Conservation (phyloP, 2,888 invertebrate species). For the Drosophila macrothrix region DNA sequence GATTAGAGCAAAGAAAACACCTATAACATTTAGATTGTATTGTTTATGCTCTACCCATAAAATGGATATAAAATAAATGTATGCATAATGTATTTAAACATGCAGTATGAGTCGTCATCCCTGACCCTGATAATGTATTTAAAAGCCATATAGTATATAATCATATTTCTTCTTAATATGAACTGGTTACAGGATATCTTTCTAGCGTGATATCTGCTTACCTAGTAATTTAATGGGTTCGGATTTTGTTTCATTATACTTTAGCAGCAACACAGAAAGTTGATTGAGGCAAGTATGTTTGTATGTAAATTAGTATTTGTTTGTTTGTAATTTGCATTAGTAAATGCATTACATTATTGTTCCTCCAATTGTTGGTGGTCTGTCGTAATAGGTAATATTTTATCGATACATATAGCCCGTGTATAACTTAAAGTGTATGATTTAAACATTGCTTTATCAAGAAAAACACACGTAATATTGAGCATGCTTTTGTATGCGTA, state of each 20-base stretch:
- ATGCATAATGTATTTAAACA: slow-evolving; percentile 1
- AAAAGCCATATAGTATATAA: neutral
- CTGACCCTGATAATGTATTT: neutral
- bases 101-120: neutral
- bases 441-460: slow-evolving; percentile 21
- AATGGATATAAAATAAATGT: neutral
- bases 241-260: slow-evolving; percentile 11
- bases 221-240: slow-evolving; percentile 5
- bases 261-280: slow-evolving; percentile 44
- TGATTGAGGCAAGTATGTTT: slow-evolving; percentile 2
- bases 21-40: slow-evolving; percentile 8
- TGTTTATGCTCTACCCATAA: neutral
- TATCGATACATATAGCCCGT: neutral
- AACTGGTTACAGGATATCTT: neutral
- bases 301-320: neutral
- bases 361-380: slow-evolving; percentile 14
- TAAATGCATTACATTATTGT: neutral
- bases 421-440: slow-evolving; percentile 18
- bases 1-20: slow-evolving; percentile 11
- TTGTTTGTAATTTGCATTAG: neutral
- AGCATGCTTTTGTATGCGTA: neutral
- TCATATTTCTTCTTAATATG: neutral
- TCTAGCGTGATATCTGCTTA: neutral
- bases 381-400: neutral
- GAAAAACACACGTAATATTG: slow-evolving; percentile 14